Conservation (phyloP, 2,797 vertebrate species). For the Borostomias antarcticus region DNA sequence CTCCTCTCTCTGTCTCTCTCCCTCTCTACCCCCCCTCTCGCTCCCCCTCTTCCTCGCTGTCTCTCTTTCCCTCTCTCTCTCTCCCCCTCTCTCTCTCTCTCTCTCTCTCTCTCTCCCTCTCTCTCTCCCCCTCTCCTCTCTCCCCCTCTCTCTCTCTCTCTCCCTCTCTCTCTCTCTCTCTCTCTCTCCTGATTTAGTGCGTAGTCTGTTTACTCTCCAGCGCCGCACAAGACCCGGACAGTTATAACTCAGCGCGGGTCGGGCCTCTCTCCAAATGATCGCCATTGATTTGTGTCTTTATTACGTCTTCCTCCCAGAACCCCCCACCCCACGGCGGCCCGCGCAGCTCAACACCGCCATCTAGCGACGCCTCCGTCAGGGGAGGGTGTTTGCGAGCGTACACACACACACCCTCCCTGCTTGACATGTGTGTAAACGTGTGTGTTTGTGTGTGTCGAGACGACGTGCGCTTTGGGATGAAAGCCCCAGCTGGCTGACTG, state of each 20-base stretch:
- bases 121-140: conserved; percentile 19
- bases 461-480: conserved; percentile 63
- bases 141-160: conserved; percentile 34
- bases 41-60: not conserved
- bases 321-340: conserved; percentile 15
- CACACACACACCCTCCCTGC: too few relatives aligned
- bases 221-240: conserved; percentile 57
- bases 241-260: conserved; percentile 67
- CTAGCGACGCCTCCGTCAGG: conserved; percentile 66
- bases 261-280: conserved; percentile 72
- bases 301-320: conserved; percentile 66
- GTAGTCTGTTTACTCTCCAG: conserved; percentile 67
- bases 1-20: not conserved
- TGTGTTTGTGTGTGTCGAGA: conserved; percentile 32
- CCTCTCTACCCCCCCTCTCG: not conserved
- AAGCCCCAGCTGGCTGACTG: conserved; percentile 65
- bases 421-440: not conserved
- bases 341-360: conserved; percentile 79
- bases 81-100: not conserved
- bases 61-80: not conserved
- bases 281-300: conserved; percentile 80
- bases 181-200: conserved; percentile 54
- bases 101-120: conserved; percentile 5
- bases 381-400: too few relatives aligned
- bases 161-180: conserved; percentile 45